Evolutionary conservation across 2,113 vertebrate species (phyloP).

Genomic region (Ameiurus melas): DNA sequence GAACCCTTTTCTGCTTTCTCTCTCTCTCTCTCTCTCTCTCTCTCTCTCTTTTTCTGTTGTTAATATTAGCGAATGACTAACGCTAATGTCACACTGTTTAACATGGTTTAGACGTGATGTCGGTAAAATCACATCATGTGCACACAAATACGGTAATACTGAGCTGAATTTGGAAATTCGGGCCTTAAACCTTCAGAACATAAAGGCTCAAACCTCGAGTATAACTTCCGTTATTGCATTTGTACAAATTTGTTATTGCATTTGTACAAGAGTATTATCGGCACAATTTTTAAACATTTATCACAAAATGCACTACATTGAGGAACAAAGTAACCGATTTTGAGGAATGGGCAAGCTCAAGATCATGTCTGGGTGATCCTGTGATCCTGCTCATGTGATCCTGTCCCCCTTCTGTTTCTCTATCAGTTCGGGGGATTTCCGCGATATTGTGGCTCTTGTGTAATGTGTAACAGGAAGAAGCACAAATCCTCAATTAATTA

Average conservation of each 20-base stretch:
- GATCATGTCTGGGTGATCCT: not conserved
- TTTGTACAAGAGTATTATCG: not conserved
- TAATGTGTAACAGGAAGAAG: constrained; percentile 18
- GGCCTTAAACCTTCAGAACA: no score
- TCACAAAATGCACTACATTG: not conserved
- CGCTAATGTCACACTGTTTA: not conserved
- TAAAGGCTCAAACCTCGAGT: no score
- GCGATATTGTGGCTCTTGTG: not conserved
- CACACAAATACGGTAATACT: no score
- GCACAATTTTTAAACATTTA: not conserved
- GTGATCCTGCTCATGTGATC: not conserved
- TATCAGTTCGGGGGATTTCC: not conserved
- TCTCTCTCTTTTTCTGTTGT: no score
- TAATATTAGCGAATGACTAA: not conserved
- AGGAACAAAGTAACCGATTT: not conserved
- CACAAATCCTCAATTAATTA: constrained; percentile 14
- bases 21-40: no score
- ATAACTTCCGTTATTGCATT: no score
- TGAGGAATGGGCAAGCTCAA: not conserved
- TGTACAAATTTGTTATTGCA: no score
- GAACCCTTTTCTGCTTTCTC: not conserved
- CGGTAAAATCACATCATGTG: not conserved
- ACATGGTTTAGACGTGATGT: not conserved
- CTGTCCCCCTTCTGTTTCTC: not conserved
- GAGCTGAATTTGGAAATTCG: no score